Conservation (phyloP, 2,113 vertebrate genomes). For the Colius striatus region DNA sequence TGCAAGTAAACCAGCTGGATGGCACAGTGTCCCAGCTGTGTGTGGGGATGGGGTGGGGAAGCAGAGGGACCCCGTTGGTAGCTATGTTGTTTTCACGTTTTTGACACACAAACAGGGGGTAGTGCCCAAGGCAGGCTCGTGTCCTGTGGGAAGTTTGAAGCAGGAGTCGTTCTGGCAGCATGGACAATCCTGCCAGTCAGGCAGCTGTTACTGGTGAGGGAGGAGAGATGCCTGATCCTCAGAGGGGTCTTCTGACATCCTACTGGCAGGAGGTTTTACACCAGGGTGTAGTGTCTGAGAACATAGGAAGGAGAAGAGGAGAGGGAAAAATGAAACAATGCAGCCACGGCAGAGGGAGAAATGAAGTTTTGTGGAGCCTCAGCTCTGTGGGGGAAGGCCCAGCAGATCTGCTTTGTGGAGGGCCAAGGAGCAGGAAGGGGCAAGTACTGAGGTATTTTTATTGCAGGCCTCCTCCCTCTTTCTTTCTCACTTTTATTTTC, state of each 20-base stretch:
- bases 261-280: background rate
- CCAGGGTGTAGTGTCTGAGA: background rate
- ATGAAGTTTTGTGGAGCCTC: background rate
- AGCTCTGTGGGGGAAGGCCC: background rate
- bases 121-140: background rate
- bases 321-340: background rate
- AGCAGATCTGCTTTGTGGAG: background rate
- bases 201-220: background rate
- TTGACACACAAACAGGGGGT: background rate
- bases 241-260: background rate
- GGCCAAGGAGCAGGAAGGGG: background rate
- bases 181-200: rapidly evolving
- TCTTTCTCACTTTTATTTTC: conserved; percentile 21
- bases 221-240: background rate
- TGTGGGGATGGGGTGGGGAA: background rate
- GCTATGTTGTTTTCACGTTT: background rate
- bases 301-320: background rate
- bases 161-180: background rate
- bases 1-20: background rate
- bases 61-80: background rate
- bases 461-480: background rate
- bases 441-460: background rate
- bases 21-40: background rate
- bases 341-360: background rate
- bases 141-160: background rate